Evolutionary conservation across 2,797 vertebrate genomes (phyloP), one percentile per base, ranked within the genome.

Genomic region (Amblyopsis hoosieri): DNA sequence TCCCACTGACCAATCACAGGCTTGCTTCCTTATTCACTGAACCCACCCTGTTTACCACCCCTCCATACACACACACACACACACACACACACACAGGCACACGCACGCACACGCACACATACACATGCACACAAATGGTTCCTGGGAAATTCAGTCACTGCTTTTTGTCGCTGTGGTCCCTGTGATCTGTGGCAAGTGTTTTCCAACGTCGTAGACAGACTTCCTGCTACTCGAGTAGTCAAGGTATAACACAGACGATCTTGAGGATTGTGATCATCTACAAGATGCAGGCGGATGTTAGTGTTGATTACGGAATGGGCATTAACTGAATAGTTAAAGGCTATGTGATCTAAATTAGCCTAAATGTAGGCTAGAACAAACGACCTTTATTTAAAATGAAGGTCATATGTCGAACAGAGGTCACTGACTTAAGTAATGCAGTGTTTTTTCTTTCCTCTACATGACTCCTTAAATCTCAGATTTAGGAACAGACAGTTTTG

Each of bases 11-110:
- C 88, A 88, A 90, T 89, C 74, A 57, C 72, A 66, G 60, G 29
- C 69, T 55, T 17, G 31, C 80, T 84, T 87, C 84, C 87, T 85
- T 86, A 86, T 87, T 73, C 78, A 87, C 80, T 37, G 17, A 37
- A 56, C 69, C 62, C 76, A 64, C 13, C 80, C 29, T 66, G 15
- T 33, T 56, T 11, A 17, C 72, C 60, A 3, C 57, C 57, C 45
- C 17, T 29, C 65, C 73, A 61, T 11, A 14, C 10, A 17, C 23
- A 72, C 80, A 49, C 47, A 31, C 53, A 10, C 51, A 19, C 50
- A 51, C 15, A 23, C n/a, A 14, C 23, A 23, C 23, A 23, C 23
- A 23, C 3, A 23, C 23, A 23, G 0, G 0, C 3, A 23, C 3
- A 23, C 23, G 1, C 23, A 23, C 0, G 3, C 23, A 23, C 23